Conservation (phyloP, 2,113 vertebrate species). For the Eretmochelys imbricata region DNA sequence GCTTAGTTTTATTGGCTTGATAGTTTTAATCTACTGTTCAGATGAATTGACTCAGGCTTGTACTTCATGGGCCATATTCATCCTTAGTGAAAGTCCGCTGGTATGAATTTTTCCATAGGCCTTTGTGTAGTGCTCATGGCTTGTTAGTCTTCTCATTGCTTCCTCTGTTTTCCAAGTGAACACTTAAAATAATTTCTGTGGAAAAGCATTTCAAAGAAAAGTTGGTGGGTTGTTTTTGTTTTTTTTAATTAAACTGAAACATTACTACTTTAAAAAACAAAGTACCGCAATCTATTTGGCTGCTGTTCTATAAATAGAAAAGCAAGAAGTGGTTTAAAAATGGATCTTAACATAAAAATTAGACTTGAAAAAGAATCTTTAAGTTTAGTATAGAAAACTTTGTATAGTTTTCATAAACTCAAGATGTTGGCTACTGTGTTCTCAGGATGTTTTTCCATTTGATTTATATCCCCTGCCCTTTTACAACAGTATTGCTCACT, state of each 20-base stretch:
- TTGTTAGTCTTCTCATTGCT: background rate
- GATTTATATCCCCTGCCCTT: background rate
- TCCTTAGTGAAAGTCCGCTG: background rate
- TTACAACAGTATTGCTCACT: background rate
- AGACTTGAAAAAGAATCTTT: background rate
- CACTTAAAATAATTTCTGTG: background rate
- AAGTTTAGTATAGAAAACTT: background rate
- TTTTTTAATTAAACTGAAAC: background rate
- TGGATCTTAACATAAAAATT: background rate
- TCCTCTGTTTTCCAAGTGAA: background rate
- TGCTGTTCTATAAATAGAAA: slow-evolving; percentile 1
- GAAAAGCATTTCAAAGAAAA: slow-evolving; percentile 15
- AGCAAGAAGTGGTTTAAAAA: slow-evolving; percentile 36
- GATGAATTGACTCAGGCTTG: slow-evolving; percentile 1
- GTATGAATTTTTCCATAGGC: background rate
- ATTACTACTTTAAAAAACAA: background rate
- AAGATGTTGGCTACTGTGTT: background rate
- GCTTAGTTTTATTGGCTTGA: background rate
- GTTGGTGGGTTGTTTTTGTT: background rate
- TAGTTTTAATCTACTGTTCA: background rate
- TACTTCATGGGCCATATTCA: background rate
- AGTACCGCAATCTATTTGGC: background rate
- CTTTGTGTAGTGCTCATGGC: background rate
- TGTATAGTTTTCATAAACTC: background rate
- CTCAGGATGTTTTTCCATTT: background rate